phyloP scores from a whole-genome alignment of 2,888 invertebrate species.

The Allolobophora icterica region DNA sequence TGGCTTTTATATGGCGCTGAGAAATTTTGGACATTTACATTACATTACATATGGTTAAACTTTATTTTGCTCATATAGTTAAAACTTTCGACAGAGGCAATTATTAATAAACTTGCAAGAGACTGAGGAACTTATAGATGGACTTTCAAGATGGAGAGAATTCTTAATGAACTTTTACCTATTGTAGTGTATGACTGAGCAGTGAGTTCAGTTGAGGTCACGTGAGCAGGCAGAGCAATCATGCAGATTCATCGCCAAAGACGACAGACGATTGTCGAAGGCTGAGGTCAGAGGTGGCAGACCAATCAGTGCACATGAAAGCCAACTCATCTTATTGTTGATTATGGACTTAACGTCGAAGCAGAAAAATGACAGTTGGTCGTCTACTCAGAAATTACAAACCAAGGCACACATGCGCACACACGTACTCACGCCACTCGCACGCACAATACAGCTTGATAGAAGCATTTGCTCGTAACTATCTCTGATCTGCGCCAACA shows the following conservation, averaged over 20 bases:
- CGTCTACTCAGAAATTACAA: background rate
- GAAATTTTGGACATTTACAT: no score
- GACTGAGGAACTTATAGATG: background rate
- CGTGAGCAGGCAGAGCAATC: background rate
- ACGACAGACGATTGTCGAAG: background rate
- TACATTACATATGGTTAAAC: no score
- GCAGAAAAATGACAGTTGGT: conserved; percentile 7
- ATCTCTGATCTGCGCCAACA: no score
- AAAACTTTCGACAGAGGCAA: no score
- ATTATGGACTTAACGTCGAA: background rate
- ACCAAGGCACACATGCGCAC: background rate
- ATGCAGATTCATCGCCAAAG: background rate
- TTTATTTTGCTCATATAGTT: no score
- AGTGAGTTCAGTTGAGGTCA: background rate
- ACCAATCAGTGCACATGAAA: background rate
- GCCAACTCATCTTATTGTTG: background rate
- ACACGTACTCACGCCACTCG: background rate
- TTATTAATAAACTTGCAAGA: background rate
- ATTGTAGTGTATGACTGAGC: background rate
- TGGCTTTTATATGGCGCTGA: no score
- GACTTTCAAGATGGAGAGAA: background rate
- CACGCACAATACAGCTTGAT: no score
- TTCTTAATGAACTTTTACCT: background rate
- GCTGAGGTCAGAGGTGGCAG: background rate
- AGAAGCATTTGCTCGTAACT: no score